These are phyloP conservation scores for Antechinus stuartii DNA, from an alignment of 2,113 vertebrate species.

Conservation along the genomic window DNA sequence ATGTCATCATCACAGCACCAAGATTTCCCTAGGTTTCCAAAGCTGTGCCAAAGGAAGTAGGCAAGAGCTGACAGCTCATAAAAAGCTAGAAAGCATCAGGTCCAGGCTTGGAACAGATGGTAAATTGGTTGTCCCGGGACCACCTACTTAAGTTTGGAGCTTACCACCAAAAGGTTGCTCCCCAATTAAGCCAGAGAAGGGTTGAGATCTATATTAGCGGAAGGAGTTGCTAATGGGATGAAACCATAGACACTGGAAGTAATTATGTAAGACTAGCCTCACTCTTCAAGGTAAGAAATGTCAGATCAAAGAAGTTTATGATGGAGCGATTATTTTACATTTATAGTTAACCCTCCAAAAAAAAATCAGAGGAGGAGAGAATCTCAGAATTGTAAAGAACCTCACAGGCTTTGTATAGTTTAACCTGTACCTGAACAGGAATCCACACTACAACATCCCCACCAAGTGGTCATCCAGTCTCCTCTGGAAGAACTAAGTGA, in stretches of 20 bases:
- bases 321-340: not conserved
- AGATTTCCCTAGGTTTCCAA: not conserved
- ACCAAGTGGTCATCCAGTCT: not conserved
- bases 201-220: not conserved
- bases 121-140: not conserved
- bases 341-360: not conserved
- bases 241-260: not conserved
- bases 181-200: not conserved
- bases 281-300: not conserved
- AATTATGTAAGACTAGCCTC: not conserved
- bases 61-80: not conserved
- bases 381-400: not conserved
- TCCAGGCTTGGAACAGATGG: not conserved
- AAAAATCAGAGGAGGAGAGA: not conserved
- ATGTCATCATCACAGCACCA: not conserved
- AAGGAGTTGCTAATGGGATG: not conserved
- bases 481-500: not conserved
- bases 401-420: not conserved
- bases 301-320: not conserved
- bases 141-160: not conserved
- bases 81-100: not conserved
- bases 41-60: not conserved
- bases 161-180: not conserved
- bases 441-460: conserved; percentile 2
- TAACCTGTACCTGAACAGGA: conserved; percentile 3